Evolutionary conservation across 2,797 vertebrate genomes (phyloP), one percentile per base, ranked within the genome.

Genomic region (Bufotes viridis): DNA sequence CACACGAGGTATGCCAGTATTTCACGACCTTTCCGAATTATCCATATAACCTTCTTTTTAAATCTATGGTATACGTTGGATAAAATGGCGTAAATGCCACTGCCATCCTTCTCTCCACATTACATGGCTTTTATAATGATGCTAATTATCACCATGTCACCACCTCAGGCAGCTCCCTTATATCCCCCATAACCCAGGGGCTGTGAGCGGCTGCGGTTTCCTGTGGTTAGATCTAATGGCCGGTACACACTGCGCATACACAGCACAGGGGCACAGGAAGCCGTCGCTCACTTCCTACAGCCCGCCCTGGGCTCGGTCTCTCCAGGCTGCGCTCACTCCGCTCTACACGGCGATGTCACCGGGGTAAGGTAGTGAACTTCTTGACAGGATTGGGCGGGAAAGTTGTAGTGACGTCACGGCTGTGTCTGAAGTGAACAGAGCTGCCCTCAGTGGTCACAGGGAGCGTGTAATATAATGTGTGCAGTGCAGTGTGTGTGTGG

Each of bases 321-420:
- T 74, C 17, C 3, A 7, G 67, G 24, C 13, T 18, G 13, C 18
- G 34, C 24, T 69, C 67, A 14, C 67, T 29, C 67, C 3, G 10
- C n/a, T 26, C 5, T 22, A 8, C 2, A 2, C 18, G 10, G 1
- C 13, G 12, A 29, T 69, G 67, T 26, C 67, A 29, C 67, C 24
- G 11, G 26, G n/a, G 29, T 72, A n/a, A 42, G 34, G 29, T 34
- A 34, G 7, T 18, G 2, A 74, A 1, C 0, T 51, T 3, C 7
- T 0, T 75, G 49, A 75, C 72, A 75, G 72, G 72, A 75, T 22
- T 75, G 72, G 72, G 72, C 72, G 72, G 72, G 72, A 75, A 74
- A 51, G 7, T 49, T 22, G 15, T 9, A 4, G 18, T 51, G 34
- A 75, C 72, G 72, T 75, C 72, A 75, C 42, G 42, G 42, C 18